Conservation (phyloP, 2,797 vertebrate genomes). For the Peromyscus attwateri region DNA sequence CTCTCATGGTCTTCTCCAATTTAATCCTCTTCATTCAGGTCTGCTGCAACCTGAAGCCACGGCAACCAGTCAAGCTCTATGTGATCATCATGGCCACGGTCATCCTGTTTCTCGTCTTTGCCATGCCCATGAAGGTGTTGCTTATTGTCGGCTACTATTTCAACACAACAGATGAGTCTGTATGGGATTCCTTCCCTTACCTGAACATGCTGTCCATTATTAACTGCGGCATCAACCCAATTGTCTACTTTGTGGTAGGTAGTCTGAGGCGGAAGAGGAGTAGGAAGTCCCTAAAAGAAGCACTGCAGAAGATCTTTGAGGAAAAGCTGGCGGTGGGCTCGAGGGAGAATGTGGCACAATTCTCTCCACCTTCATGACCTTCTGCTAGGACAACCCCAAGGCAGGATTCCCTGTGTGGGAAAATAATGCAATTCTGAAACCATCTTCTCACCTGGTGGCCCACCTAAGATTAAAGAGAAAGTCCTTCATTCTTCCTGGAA, state of each 20-base stretch:
- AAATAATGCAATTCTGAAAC: background rate
- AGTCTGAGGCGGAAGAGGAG: background rate
- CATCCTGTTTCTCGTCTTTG: conserved; percentile 27
- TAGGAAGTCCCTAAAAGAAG: background rate
- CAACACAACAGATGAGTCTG: fast-evolving
- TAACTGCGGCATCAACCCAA: conserved; percentile 56
- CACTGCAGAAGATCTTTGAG: conserved; percentile 58
- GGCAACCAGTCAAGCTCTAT: background rate
- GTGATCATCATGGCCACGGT: background rate
- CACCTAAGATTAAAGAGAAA: background rate
- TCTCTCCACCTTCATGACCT: background rate
- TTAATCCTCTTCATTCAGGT: conserved; percentile 40
- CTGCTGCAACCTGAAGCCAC: background rate
- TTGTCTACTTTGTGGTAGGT: conserved; percentile 62
- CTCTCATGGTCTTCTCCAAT: conserved; percentile 10
- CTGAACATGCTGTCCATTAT: conserved; percentile 37
- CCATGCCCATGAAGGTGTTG: conserved; percentile 32
- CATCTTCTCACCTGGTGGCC: background rate
- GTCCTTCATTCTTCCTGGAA: background rate
- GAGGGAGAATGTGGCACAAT: background rate
- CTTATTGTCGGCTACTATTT: background rate
- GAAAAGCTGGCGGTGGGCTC: background rate
- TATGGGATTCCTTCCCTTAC: background rate
- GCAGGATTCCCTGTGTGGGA: background rate
- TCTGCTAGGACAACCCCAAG: background rate